Base-by-base conservation (phyloP, 2,113 vertebrate genomes). In the Seriola dumerili region DNA sequence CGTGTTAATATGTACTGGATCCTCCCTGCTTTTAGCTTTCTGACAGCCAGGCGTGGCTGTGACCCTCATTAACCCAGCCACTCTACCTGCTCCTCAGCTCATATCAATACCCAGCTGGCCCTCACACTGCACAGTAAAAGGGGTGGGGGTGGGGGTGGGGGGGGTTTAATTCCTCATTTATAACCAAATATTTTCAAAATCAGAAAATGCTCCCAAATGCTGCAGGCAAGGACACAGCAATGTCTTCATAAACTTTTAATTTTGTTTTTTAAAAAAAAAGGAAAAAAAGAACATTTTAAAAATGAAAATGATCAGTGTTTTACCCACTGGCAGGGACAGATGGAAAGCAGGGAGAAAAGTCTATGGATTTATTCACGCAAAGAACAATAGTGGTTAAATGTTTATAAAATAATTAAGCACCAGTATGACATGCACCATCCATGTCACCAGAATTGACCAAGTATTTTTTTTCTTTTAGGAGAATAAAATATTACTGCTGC, bases 11-110 rank as follows among this genome's bases (percentile, higher is more conserved):
- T 85, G 87, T 54, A 34, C 58, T 19, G 61, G 64, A 75, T 83
- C 78, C 46, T 82, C 72, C 34, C 46, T 29, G 71, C 80, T 40
- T 66, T 81, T 64, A 65, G 70, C 48, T 74, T 66, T 61, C 78
- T 67, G 70, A 87, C 76, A 72, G 71, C 50, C 83, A 59, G 83
- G 77, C 66, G 72, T 57, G 71, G 38, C 74, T 48, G 52, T 83
- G 91, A 91, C 88, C 88, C 88, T 87, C 80, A 93, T 94, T 92
- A 93, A 94, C 88, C 79, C 50, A 8, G 36, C 72, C 83, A 86
- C 69, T 50, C 67, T 90, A 89, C 83, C 77, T 78, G 81, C 78
- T 83, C 54, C 59, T 70, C 74, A 55, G 59, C 76, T 88, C 48
- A 80, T 82, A 88, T 88, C 82, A 88, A 82, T 88, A 73, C 81